These are phyloP conservation scores for Lucilia cuprina DNA, from an alignment of 1,140 invertebrate species.

Conservation along the genomic window DNA sequence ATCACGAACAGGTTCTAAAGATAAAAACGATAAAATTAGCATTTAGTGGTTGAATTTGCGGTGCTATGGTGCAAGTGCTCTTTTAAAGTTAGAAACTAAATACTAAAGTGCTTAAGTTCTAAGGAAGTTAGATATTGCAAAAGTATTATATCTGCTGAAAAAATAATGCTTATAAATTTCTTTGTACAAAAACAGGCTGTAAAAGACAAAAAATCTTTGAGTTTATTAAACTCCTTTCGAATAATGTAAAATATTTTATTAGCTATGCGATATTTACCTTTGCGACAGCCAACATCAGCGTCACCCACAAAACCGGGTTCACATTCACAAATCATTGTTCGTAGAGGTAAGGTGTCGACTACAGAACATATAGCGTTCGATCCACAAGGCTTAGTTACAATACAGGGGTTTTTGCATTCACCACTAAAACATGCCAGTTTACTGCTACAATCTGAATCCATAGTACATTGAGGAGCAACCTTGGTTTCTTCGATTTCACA, in stretches of 20 bases:
- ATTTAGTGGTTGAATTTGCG: neutral
- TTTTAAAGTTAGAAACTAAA: neutral
- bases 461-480: conserved; percentile 73
- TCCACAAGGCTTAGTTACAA: conserved; percentile 80
- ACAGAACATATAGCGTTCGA: conserved; percentile 80
- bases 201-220: conserved; percentile 17
- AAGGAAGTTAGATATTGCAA: neutral
- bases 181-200: conserved; percentile 19
- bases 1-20: conserved; percentile 63
- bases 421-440: conserved; percentile 83
- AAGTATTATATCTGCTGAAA: neutral
- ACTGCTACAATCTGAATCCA: conserved; percentile 84
- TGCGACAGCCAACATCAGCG: conserved; percentile 80
- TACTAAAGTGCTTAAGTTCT: neutral
- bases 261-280: conserved; percentile 66
- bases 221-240: neutral
- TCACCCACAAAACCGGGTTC: conserved; percentile 81
- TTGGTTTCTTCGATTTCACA: conserved; percentile 69
- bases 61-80: conserved; percentile 10
- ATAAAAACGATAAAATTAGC: conserved; percentile 7
- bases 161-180: neutral
- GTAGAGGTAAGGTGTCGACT: conserved; percentile 82
- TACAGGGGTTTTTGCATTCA: conserved; percentile 83
- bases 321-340: conserved; percentile 88
- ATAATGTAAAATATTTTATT: neutral